phyloP scores from a whole-genome alignment of 2,888 invertebrate genomes.

The Hyles lineata region DNA sequence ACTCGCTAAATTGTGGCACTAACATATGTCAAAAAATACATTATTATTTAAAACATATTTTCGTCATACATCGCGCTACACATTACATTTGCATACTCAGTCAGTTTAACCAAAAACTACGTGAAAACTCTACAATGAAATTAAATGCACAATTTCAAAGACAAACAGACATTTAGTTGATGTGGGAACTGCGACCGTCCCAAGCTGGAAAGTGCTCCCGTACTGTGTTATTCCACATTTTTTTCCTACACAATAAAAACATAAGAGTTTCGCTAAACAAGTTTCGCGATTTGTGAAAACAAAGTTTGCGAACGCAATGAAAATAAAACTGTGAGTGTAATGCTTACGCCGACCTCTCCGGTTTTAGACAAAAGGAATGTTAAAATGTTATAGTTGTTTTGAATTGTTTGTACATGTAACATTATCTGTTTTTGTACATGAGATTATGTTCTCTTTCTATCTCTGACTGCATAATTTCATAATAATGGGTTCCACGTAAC shows the following conservation, averaged over 20 bases:
- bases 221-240: background rate
- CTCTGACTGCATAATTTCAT: too few species aligned
- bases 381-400: background rate
- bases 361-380: constrained; percentile 1
- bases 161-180: background rate
- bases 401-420: background rate
- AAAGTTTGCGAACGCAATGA: constrained; percentile 17
- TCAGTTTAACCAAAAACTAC: background rate
- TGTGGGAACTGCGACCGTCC: background rate
- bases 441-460: too few species aligned
- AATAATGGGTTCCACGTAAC: too few species aligned
- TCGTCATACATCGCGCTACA: too few species aligned
- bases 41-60: too few species aligned
- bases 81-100: too few species aligned
- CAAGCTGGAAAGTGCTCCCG: background rate
- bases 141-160: background rate
- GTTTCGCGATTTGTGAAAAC: constrained; percentile 26
- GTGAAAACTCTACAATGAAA: background rate
- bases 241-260: constrained; percentile 26
- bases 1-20: too few species aligned
- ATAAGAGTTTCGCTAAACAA: constrained; percentile 13
- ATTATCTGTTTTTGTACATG: too few species aligned
- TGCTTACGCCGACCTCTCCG: background rate
- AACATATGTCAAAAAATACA: too few species aligned
- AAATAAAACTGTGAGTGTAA: constrained; percentile 9